Percentiles rank a stretch among this genome's conserved stretches.
Conservation (phyloP, 2,113 vertebrate species). For the Elephas maximus region DNA sequence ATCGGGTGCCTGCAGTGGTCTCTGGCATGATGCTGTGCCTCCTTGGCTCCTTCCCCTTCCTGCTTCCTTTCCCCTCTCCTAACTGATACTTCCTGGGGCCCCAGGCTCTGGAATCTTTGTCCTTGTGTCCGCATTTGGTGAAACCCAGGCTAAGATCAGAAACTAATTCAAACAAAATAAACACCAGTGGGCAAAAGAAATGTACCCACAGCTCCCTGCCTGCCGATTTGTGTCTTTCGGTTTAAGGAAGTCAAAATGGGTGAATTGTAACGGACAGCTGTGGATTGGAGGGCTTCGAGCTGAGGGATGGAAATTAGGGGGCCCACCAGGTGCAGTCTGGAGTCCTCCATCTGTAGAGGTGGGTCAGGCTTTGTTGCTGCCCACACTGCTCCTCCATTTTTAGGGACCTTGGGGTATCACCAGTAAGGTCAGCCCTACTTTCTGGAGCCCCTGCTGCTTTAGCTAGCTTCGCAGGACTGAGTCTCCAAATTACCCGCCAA, state of each 20-base stretch:
- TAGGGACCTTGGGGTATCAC: not conserved
- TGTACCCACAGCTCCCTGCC: not conserved
- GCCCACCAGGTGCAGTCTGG: not conserved
- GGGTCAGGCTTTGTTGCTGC: too few species aligned
- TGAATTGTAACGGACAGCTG: not conserved
- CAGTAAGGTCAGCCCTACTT: not conserved
- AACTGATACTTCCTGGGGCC: not conserved
- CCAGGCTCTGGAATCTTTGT: not conserved
- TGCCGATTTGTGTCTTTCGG: not conserved
- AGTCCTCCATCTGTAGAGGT: not conserved
- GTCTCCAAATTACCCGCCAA: too few species aligned
- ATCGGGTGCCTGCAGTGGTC: accelerated
- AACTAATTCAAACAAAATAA: not conserved
- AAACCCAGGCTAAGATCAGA: too few species aligned
- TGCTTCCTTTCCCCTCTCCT: not conserved
- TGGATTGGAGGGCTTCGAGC: too few species aligned
- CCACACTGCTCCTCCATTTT: not conserved
- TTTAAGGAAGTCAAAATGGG: too few species aligned
- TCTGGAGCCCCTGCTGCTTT: not conserved
- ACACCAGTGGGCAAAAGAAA: not conserved
- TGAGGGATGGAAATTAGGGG: not conserved
- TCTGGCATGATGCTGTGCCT: too few species aligned
- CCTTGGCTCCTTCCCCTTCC: not conserved
- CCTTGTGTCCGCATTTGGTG: not conserved
- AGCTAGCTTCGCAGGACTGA: not conserved